Evolutionary conservation across 2,797 vertebrate species (phyloP).

Genomic region (Chelon auratus): DNA sequence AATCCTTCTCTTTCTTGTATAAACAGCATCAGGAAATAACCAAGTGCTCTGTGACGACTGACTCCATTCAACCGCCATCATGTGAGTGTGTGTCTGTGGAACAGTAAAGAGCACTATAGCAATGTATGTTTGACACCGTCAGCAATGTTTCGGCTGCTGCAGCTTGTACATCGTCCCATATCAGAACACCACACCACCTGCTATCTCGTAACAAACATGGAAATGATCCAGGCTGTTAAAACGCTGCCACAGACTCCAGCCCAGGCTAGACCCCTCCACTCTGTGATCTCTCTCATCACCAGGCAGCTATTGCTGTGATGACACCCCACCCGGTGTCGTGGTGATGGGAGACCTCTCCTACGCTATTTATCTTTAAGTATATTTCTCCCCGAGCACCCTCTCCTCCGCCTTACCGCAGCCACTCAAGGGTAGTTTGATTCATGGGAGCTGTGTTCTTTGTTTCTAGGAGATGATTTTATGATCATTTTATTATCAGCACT

Average conservation of each 20-base stretch:
- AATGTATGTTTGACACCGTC: conserved; percentile 25
- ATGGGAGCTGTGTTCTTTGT: conserved; percentile 50
- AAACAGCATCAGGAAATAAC: conserved; percentile 39
- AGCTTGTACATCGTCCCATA: not conserved
- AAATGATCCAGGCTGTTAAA: conserved; percentile 31
- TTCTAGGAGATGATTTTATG: conserved; percentile 64
- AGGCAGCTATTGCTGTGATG: conserved; percentile 37
- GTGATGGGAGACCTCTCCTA: conserved; percentile 44
- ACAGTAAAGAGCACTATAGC: conserved; percentile 17
- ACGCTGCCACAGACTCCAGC: conserved; percentile 8
- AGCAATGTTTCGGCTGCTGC: conserved; percentile 24
- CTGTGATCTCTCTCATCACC: conserved; percentile 39
- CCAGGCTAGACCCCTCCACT: conserved; percentile 26
- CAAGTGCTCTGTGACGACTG: conserved; percentile 21
- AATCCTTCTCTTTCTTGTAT: conserved; percentile 34
- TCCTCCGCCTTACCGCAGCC: conserved; percentile 36
- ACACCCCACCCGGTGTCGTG: conserved; percentile 37
- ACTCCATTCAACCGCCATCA: conserved; percentile 2
- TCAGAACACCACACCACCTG: conserved; percentile 11
- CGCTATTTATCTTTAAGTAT: conserved; percentile 41
- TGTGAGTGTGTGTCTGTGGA: conserved; percentile 12
- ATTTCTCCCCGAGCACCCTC: conserved; percentile 57
- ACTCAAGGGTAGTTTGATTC: conserved; percentile 58
- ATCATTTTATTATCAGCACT: conserved; percentile 65
- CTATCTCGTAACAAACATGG: conserved; percentile 5